Base-by-base conservation (phyloP, 2,113 vertebrate species). In the Mixornis gularis region DNA sequence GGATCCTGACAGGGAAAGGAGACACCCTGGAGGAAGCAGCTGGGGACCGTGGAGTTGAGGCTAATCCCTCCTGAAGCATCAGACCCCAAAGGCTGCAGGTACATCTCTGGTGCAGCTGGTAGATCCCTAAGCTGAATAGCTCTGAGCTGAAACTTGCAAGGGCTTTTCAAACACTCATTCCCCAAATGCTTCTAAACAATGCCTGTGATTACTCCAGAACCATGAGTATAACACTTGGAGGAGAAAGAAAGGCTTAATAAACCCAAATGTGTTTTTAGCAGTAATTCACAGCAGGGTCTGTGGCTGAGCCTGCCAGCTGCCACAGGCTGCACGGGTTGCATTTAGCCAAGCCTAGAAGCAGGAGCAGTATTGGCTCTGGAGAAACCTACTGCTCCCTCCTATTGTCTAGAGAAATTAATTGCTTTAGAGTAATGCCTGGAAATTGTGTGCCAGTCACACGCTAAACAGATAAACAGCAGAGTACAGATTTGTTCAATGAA, bases 231-330 rank as follows among this genome's bases (percentile, higher is more conserved):
- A 66, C 62, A 79, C 74, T 94, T 95, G 92, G 73, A 89, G 79
- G 72, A 85, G 80, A 64, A 87, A 82, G 84, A 91, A 92, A 64
- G 72, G 49, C 85, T 90, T 89, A 68, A 74, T 94, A 85, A 91
- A 92, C 74, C 79, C 81, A 65, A 96, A 89, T 81, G 93, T 78
- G 89, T 92, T 93, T 85, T 92, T 95, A 92, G 56, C 62, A 80
- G 93, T 92, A 95, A 90, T 89, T 95, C 55, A 72, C 70, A 94
- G 62, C 68, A 91, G 87, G 55, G 49, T 51, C 34, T 41, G 59
- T 49, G 49, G 60, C 72, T 85, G 29, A 73, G 89, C 56, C 34
- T 65, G 55, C 76, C 93, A 95, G 91, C 95, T 96, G 89, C 85
- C 53, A 22, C 87, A 43, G 58, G 56, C 60, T 40, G 82, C 83